Evolutionary conservation across 2,113 vertebrate genomes (phyloP), one percentile per base, ranked within the genome.

Genomic region (Cyanoliseus patagonus): DNA sequence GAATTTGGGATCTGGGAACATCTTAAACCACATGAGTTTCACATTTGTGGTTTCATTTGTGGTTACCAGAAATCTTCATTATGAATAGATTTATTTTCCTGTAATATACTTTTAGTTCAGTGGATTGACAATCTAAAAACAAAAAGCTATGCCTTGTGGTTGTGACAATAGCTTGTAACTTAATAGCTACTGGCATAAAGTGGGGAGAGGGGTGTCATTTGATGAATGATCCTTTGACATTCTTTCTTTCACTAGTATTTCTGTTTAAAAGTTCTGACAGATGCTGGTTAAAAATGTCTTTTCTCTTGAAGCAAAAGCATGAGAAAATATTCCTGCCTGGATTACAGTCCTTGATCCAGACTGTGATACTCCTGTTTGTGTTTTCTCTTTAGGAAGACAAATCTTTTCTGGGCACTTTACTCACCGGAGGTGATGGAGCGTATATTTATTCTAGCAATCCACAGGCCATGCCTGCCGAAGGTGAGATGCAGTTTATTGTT

Each of bases 381-480:
- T 61, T 84, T 86, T 68, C 64, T 91, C 18, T 94, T 63, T 95
- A 99, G 97, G 98, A 98, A 9, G 97, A 97, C 53, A 98, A 98
- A 18, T 99, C 97, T 91, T 98, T 98, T 95, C 96, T 99, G 97
- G 99, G 99, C 33, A 94, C 92, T 77, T 97, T 98, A 55, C 97
- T 99, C 90, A 97, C 98, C 8, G 97, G 93, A 73, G 98, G 98
- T n/a, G 99, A 99, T 85, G 98, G 98, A 78, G 98, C 98, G 0
- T 98, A 98, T 78, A 86, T 99, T 85, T 98, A 94, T 96, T 98
- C 98, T 73, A 98, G 96, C 96, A 98, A 97, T 81, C 97, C 96
- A 9, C 98, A 98, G n/a, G 97, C 98, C 59, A 95, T 97, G 62
- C 99, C 98, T 61, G 98, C 98, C 89, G 99, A 99, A 98, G 99